These are phyloP conservation scores for Oreochromis niloticus DNA, from an alignment of 2,113 vertebrate genomes.

Conservation along the genomic window DNA sequence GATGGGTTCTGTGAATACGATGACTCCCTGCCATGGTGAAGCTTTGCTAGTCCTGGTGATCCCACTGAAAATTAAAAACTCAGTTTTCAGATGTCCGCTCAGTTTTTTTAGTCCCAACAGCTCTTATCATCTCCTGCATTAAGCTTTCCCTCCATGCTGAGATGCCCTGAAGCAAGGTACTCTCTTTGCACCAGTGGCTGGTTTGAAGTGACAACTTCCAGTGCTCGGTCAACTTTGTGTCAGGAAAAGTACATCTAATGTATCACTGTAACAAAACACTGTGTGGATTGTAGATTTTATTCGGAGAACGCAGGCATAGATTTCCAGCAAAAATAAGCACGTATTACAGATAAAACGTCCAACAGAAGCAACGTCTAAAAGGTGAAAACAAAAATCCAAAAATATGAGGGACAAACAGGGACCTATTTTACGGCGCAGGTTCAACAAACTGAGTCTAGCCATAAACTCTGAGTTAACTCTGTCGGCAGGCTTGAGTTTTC, in stretches of 20 bases:
- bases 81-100: not conserved
- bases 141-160: not conserved
- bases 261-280: not conserved
- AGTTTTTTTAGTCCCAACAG: not conserved
- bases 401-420: not conserved
- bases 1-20: not conserved
- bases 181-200: not conserved
- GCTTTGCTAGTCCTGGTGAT: not conserved
- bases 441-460: not conserved
- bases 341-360: not conserved
- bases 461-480: not conserved
- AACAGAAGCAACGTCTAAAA: not conserved
- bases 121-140: not conserved
- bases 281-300: not conserved
- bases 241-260: not conserved
- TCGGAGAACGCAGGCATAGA: not conserved
- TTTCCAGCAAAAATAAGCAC: not conserved
- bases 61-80: not conserved
- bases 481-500: not conserved
- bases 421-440: not conserved
- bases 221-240: not conserved
- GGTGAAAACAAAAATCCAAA: not conserved
- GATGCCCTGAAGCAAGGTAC: not conserved
- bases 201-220: not conserved
- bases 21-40: not conserved